Percentiles rank a stretch among this genome's conserved stretches.
Evolutionary conservation across 2,888 invertebrate genomes (phyloP).

Genomic region (Drosophila antonietae): DNA sequence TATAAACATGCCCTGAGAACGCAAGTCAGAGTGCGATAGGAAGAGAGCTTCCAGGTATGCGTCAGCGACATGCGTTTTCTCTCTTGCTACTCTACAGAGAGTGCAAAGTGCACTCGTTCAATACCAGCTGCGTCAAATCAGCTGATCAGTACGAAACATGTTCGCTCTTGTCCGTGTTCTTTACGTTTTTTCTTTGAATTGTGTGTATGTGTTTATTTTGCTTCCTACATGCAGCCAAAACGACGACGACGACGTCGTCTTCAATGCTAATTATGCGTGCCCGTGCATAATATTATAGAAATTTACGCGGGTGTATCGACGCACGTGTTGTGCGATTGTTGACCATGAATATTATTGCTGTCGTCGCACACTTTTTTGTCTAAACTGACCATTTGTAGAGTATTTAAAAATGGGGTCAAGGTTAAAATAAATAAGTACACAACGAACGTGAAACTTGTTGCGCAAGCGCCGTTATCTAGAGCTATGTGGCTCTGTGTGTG

Average conservation of each 20-base stretch:
- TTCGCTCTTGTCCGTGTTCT: constrained; percentile 16
- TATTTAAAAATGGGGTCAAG: constrained; percentile 68
- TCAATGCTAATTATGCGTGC: constrained; percentile 57
- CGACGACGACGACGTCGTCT: constrained; percentile 34
- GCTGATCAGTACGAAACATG: constrained; percentile 28
- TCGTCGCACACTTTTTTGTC: constrained; percentile 17
- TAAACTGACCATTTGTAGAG: constrained; percentile 37
- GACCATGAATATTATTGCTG: constrained; percentile 40
- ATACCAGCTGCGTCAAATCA: constrained; percentile 18
- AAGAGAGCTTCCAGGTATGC: constrained; percentile 22
- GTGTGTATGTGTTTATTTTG: neutral
- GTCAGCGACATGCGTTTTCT: constrained; percentile 23
- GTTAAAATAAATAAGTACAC: constrained; percentile 36
- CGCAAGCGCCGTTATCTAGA: constrained; percentile 30
- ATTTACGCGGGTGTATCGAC: constrained; percentile 23
- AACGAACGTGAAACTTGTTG: constrained; percentile 7
- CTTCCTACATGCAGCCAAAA: constrained; percentile 36
- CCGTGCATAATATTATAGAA: constrained; percentile 41
- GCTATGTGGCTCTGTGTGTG: neutral
- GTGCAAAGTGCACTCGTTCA: constrained; percentile 45
- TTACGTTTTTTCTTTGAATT: neutral
- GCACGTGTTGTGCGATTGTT: constrained; percentile 15
- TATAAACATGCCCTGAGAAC: constrained; percentile 34
- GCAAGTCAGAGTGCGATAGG: constrained; percentile 10
- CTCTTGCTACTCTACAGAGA: constrained; percentile 10